phyloP scores from a whole-genome alignment of 1,140 invertebrate species.

The Ditylenchus dipsaci region DNA sequence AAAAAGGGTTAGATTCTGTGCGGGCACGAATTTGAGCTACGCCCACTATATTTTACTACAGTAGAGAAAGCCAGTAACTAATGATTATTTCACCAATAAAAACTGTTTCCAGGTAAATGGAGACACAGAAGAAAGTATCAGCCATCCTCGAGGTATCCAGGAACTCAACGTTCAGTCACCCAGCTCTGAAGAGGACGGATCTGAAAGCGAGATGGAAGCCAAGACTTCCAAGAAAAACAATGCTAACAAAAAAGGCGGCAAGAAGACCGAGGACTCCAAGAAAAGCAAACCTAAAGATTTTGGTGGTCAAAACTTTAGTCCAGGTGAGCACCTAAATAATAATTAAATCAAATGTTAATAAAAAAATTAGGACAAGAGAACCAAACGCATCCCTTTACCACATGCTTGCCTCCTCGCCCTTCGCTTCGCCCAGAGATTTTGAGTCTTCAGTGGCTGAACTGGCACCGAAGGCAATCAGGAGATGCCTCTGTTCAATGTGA shows the following conservation, averaged over 20 bases:
- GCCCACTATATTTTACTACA: too few relatives aligned
- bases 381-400: slow-evolving; percentile 13
- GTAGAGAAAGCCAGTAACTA: too few relatives aligned
- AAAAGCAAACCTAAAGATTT: background rate
- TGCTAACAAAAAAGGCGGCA: background rate
- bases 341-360: background rate
- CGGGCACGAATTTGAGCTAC: too few relatives aligned
- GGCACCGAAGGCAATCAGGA: background rate
- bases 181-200: background rate
- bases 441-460: background rate
- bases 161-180: background rate
- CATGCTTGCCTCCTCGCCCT: slow-evolving; percentile 16
- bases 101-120: background rate
- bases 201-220: background rate
- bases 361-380: background rate
- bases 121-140: background rate
- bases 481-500: slow-evolving; percentile 41
- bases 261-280: background rate
- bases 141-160: background rate
- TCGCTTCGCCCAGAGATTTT: slow-evolving; percentile 12
- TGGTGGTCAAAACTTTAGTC: background rate
- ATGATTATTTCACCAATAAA: background rate
- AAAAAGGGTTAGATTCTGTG: too few relatives aligned
- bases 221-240: background rate
- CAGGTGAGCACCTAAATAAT: background rate